Percentiles rank a stretch among this genome's conserved stretches.
phyloP scores from a whole-genome alignment of 1,140 invertebrate genomes.

The Caenorhabditis latens region DNA sequence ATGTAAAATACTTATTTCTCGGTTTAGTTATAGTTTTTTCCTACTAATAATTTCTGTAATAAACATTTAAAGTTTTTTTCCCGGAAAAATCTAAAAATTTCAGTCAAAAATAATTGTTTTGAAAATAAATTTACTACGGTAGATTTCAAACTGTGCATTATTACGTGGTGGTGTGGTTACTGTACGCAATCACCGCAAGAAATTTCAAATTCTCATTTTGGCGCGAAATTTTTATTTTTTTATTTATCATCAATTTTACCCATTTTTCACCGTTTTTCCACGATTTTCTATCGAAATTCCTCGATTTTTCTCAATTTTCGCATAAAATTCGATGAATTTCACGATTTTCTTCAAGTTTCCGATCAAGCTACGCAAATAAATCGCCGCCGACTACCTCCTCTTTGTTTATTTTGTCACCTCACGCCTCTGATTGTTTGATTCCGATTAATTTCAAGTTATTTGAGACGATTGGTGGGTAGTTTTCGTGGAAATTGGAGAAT shows the following conservation, averaged over 20 bases:
- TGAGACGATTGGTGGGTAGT: background rate
- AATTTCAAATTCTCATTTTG: background rate
- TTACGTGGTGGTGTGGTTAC: background rate
- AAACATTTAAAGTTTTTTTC: background rate
- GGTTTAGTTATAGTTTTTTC: background rate
- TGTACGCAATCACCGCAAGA: background rate
- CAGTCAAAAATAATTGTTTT: background rate
- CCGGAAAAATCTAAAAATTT: background rate
- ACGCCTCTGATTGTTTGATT: background rate
- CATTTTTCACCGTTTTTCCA: background rate
- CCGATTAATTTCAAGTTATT: background rate
- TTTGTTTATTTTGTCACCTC: too few relatives aligned
- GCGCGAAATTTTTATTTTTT: background rate
- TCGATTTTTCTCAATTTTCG: background rate
- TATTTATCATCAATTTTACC: background rate
- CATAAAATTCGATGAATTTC: too few relatives aligned
- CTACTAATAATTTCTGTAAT: background rate
- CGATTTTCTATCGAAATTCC: background rate
- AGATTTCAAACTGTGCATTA: background rate
- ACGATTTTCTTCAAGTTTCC: too few relatives aligned
- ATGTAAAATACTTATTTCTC: background rate
- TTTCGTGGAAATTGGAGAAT: background rate
- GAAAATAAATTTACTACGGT: background rate
- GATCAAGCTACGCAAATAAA: constrained; percentile 13
- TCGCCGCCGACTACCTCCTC: too few relatives aligned